phyloP scores from a whole-genome alignment of 64 coral and sea anemone species.

The Orbicella faveolata region DNA sequence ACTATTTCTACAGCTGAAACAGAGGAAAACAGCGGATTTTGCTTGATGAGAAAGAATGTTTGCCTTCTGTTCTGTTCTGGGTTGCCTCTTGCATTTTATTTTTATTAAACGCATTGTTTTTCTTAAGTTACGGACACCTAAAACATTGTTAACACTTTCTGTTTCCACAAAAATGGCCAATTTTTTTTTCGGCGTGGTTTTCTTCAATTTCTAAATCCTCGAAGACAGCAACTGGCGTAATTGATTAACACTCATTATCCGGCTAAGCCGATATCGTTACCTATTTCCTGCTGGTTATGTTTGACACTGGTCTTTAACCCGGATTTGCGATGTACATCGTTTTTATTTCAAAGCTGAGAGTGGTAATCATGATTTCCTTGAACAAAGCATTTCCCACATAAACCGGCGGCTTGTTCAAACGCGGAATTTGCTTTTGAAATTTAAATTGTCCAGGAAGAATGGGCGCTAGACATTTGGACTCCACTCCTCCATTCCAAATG shows the following conservation, averaged over 20 bases:
- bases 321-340: not conserved
- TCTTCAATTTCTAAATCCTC: constrained; percentile 16
- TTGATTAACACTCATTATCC: not conserved
- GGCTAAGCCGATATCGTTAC: not conserved
- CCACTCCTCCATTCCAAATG: not conserved
- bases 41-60: too few relatives aligned
- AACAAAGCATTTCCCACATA: not conserved
- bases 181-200: not conserved
- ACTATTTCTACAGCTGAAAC: too few relatives aligned
- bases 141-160: not conserved
- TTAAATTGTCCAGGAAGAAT: constrained; percentile 48
- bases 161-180: not conserved
- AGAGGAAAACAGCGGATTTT: too few relatives aligned
- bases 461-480: constrained; percentile 14
- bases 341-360: not conserved
- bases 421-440: constrained; percentile 13
- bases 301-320: constrained; percentile 28
- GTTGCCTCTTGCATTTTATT: too few relatives aligned
- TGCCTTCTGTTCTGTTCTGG: too few relatives aligned
- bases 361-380: not conserved
- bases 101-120: not conserved
- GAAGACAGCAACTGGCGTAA: constrained; percentile 34
- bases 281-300: constrained; percentile 16
- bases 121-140: not conserved
- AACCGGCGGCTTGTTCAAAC: not conserved